Evolutionary conservation across 2,888 invertebrate species (phyloP).

Genomic region (Dexiosoma caninum): DNA sequence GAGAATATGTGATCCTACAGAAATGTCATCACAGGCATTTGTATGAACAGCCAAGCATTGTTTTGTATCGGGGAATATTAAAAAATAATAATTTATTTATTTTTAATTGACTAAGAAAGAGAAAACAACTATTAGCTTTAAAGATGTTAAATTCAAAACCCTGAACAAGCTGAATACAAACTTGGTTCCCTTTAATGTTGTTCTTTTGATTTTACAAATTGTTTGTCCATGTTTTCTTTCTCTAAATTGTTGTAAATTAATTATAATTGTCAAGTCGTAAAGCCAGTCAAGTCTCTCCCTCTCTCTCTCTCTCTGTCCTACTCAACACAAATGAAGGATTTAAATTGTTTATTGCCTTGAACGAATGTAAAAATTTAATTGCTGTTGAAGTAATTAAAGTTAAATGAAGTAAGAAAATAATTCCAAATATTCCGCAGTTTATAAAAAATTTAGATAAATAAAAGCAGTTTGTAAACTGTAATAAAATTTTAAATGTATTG

Average conservation of each 20-base stretch:
- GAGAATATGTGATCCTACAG: background rate
- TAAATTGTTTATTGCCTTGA: background rate
- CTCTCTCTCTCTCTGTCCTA: too few relatives aligned
- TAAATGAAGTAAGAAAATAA: slow-evolving; percentile 8
- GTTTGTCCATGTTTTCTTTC: background rate
- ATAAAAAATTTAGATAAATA: background rate
- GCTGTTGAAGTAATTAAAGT: slow-evolving; percentile 16
- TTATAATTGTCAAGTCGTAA: slow-evolving; percentile 37
- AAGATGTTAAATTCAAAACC: slow-evolving; percentile 1
- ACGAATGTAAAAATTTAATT: background rate
- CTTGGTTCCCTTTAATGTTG: background rate
- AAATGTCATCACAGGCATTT: background rate
- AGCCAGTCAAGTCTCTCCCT: background rate
- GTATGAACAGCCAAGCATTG: slow-evolving; percentile 1
- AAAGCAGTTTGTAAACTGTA: background rate
- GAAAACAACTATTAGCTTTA: background rate
- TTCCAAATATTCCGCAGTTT: background rate
- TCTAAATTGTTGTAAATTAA: slow-evolving; percentile 35
- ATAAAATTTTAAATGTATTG: background rate
- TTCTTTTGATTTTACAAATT: slow-evolving; percentile 16
- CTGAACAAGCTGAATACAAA: background rate
- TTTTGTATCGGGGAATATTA: slow-evolving; percentile 29
- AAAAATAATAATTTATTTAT: slow-evolving; percentile 50
- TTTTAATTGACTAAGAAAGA: slow-evolving; percentile 39
- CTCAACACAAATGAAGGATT: slow-evolving; percentile 1